Conservation (phyloP, 2,888 invertebrate genomes). For the Ecdyonurus torrentis region DNA sequence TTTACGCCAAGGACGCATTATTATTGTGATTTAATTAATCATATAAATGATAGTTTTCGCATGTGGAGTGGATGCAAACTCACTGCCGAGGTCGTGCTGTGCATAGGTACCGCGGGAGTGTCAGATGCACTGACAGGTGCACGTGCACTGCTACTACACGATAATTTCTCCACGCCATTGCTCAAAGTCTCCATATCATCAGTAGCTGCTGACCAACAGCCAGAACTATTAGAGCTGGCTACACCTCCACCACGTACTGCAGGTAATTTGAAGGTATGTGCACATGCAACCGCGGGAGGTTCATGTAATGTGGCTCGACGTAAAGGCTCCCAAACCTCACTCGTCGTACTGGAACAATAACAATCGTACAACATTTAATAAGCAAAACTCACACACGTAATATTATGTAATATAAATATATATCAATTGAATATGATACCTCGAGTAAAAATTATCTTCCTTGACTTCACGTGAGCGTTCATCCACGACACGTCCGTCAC, state of each 20-base stretch:
- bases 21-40: neutral
- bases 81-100: constrained; percentile 14
- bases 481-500: constrained; percentile 49
- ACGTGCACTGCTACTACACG: neutral
- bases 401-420: neutral
- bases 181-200: neutral
- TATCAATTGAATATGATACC: constrained; percentile 16
- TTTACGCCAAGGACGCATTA: neutral
- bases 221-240: constrained; percentile 1
- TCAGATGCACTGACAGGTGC: neutral
- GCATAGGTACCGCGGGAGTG: constrained; percentile 9
- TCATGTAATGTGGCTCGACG: neutral
- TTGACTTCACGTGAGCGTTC: constrained; percentile 50
- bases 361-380: too few relatives aligned
- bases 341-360: constrained; percentile 13
- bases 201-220: neutral
- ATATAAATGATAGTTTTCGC: too few relatives aligned
- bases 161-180: neutral
- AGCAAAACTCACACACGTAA: too few relatives aligned
- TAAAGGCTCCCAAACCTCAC: constrained; percentile 17
- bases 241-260: constrained; percentile 3
- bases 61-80: too few relatives aligned
- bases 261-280: neutral
- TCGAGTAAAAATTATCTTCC: constrained; percentile 51
- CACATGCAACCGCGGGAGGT: neutral